phyloP scores from a whole-genome alignment of 2,888 invertebrate genomes.

The Oxytorus armatus region DNA sequence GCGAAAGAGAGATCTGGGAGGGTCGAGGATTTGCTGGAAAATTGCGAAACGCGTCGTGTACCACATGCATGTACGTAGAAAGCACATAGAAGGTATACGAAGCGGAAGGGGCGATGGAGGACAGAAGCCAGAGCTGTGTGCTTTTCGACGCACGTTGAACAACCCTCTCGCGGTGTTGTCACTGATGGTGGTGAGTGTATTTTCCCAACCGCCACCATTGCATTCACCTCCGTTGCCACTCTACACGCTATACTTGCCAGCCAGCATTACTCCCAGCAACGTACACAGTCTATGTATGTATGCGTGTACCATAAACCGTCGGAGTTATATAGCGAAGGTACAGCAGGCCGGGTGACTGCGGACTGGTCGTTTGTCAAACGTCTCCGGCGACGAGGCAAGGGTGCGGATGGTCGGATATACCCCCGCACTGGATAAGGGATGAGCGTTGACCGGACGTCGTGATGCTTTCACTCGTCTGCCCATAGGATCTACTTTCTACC shows the following conservation, averaged over 20 bases:
- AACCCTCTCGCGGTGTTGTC: conserved; percentile 49
- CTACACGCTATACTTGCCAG: conserved; percentile 31
- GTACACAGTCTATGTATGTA: not conserved
- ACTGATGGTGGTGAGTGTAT: conserved; percentile 61
- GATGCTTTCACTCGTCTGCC: conserved; percentile 49
- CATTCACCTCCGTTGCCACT: conserved; percentile 38
- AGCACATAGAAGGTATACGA: conserved; percentile 37
- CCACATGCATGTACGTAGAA: not conserved
- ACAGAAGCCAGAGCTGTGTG: conserved; percentile 45
- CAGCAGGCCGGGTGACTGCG: conserved; percentile 46
- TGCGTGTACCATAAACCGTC: conserved; percentile 1
- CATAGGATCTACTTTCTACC: conserved; percentile 31
- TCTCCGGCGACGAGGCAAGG: conserved; percentile 51
- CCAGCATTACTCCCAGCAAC: not conserved
- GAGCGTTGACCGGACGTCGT: conserved; percentile 60
- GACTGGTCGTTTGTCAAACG: conserved; percentile 65
- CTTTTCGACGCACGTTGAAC: conserved; percentile 54
- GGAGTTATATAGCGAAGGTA: conserved; percentile 31
- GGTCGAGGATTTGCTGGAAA: conserved; percentile 42
- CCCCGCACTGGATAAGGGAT: conserved; percentile 40
- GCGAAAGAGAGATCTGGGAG: not conserved
- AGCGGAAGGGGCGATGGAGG: conserved; percentile 23
- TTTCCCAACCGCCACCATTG: conserved; percentile 57
- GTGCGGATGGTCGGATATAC: conserved; percentile 53
- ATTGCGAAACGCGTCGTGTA: conserved; percentile 21